Percentiles rank a stretch among this genome's conserved stretches.
Conservation (phyloP, 2,888 invertebrate species). For the Theristus sp. region DNA sequence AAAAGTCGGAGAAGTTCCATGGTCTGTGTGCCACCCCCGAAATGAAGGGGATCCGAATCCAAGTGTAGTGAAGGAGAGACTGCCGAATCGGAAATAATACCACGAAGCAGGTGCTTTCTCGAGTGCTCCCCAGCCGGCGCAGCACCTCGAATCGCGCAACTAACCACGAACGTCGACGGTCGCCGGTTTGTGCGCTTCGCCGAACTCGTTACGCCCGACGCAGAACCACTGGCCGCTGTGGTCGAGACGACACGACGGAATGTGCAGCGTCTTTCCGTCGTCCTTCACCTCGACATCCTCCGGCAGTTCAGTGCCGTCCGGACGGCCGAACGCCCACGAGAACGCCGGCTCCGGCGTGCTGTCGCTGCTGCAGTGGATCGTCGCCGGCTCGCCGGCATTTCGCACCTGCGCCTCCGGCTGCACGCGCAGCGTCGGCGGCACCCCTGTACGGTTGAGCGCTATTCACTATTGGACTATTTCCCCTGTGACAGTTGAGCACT, state of each 20-base stretch:
- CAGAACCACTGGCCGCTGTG: background rate
- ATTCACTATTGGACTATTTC: too few relatives aligned
- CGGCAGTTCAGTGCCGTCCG: background rate
- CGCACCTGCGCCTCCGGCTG: background rate
- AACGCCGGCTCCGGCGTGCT: conserved; percentile 31
- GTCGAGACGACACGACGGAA: background rate
- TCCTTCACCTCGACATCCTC: background rate
- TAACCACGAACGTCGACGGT: background rate
- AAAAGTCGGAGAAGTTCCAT: too few relatives aligned
- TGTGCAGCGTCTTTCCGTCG: background rate
- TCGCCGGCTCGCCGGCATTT: conserved; percentile 25
- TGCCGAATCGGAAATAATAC: too few relatives aligned
- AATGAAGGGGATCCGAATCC: too few relatives aligned
- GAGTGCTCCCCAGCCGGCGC: too few relatives aligned
- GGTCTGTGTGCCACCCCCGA: too few relatives aligned
- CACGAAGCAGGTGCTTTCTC: too few relatives aligned
- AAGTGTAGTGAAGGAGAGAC: too few relatives aligned
- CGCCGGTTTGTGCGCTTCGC: background rate
- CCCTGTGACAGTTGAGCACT: background rate
- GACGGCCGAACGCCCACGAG: conserved; percentile 21
- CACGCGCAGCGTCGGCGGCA: background rate
- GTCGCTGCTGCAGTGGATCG: conserved; percentile 29
- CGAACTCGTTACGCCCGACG: background rate
- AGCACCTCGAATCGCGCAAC: too few relatives aligned
- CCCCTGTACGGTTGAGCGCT: background rate